Evolutionary conservation across 1,140 invertebrate genomes (phyloP).

Genomic region (Cotesia glomerata): DNA sequence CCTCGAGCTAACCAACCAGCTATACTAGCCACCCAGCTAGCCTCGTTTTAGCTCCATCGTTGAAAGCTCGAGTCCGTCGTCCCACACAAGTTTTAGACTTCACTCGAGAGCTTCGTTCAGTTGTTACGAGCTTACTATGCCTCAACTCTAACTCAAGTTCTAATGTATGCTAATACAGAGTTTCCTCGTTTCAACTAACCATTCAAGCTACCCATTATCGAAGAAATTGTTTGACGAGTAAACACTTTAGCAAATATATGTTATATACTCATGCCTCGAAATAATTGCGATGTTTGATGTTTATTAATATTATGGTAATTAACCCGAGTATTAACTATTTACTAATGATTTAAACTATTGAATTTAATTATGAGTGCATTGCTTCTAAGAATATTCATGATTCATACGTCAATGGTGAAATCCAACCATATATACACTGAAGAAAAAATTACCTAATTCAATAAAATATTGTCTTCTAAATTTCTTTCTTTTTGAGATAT

Average conservation of each 20-base stretch:
- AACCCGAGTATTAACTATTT: too few relatives aligned
- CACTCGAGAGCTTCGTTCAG: conserved; percentile 10
- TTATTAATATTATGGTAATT: too few relatives aligned
- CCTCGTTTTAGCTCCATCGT: not conserved
- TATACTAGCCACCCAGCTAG: not conserved
- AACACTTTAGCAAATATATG: not conserved
- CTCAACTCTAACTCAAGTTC: not conserved
- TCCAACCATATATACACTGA: too few relatives aligned
- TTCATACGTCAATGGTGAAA: too few relatives aligned
- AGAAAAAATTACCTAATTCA: too few relatives aligned
- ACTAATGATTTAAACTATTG: too few relatives aligned
- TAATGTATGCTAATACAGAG: conserved; percentile 24
- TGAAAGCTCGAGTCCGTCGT: not conserved
- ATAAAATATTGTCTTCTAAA: too few relatives aligned
- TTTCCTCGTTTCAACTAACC: not conserved
- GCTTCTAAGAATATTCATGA: too few relatives aligned
- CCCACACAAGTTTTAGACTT: conserved; percentile 23
- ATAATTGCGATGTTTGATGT: too few relatives aligned
- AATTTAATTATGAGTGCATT: too few relatives aligned
- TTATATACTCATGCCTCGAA: too few relatives aligned
- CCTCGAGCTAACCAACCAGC: not conserved
- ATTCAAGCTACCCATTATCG: not conserved
- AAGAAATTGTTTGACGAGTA: not conserved
- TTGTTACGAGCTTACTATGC: not conserved
- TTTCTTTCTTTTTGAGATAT: too few relatives aligned